Percentiles rank a stretch among this genome's conserved stretches.
These are phyloP conservation scores for Emydocephalus ijimae DNA, from an alignment of 2,113 vertebrate species.

Conservation along the genomic window DNA sequence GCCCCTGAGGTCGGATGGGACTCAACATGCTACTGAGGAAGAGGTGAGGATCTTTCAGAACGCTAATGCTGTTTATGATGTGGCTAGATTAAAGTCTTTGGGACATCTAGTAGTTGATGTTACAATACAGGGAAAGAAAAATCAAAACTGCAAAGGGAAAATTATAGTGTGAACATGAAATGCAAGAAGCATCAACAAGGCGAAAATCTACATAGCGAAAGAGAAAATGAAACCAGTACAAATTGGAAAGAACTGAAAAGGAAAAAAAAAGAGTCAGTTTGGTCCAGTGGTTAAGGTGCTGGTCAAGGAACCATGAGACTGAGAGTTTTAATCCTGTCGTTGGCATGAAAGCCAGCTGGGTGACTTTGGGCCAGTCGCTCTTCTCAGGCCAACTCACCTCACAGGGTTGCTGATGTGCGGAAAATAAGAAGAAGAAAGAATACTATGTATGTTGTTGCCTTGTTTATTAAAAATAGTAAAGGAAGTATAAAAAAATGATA, in stretches of 20 bases:
- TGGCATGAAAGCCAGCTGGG: too few relatives aligned
- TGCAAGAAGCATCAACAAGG: neutral
- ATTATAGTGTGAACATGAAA: neutral
- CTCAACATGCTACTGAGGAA: neutral
- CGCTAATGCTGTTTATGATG: neutral
- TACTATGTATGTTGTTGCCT: too few relatives aligned
- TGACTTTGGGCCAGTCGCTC: too few relatives aligned
- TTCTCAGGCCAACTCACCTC: too few relatives aligned
- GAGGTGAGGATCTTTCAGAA: neutral
- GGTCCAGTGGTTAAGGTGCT: too few relatives aligned
- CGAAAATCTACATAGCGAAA: neutral
- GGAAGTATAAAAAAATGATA: too few relatives aligned
- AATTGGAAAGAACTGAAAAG: neutral
- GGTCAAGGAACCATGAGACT: too few relatives aligned
- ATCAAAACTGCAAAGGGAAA: neutral
- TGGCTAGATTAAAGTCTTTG: neutral
- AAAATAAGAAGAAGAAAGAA: too few relatives aligned
- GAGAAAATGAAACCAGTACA: neutral
- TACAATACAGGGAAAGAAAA: neutral
- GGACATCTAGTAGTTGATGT: neutral
- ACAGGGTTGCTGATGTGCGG: too few relatives aligned
- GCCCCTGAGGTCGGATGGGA: neutral
- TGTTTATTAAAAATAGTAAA: too few relatives aligned
- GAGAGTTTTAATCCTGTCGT: too few relatives aligned
- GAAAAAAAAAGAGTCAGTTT: too few relatives aligned